phyloP scores from a whole-genome alignment of 2,888 invertebrate genomes.

The Leptinotarsa juncta region DNA sequence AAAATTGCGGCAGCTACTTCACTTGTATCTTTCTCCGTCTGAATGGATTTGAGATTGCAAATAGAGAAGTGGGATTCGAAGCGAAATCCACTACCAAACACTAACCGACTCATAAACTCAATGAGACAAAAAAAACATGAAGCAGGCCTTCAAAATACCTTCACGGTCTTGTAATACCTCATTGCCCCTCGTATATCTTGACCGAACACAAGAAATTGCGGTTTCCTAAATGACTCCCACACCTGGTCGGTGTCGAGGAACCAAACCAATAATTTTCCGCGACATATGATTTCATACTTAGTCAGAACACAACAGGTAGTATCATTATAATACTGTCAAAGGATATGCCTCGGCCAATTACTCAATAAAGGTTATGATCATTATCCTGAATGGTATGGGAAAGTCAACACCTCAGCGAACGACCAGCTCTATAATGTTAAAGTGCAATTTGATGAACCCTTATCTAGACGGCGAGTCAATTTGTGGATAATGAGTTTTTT shows the following conservation, averaged over 20 bases:
- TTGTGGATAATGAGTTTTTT: conserved; percentile 24
- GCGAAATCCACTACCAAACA: no score
- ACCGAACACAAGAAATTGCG: conserved; percentile 6
- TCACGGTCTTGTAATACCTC: not conserved
- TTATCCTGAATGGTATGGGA: conserved; percentile 47
- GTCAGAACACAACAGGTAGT: conserved; percentile 38
- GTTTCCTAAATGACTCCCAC: conserved; percentile 17
- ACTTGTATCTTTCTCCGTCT: no score
- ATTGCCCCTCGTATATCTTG: not conserved
- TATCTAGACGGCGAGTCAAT: conserved; percentile 17
- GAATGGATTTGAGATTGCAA: no score
- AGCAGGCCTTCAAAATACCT: not conserved
- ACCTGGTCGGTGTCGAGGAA: conserved; percentile 16
- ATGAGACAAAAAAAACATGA: not conserved
- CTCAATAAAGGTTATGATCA: conserved; percentile 51
- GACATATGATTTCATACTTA: conserved; percentile 40
- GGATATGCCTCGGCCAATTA: conserved; percentile 51
- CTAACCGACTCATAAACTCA: no score
- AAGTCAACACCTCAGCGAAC: conserved; percentile 40
- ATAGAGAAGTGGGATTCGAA: no score
- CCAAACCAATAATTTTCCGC: conserved; percentile 31
- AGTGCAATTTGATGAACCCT: conserved; percentile 24
- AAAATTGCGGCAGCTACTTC: no score
- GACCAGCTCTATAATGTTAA: conserved; percentile 19
- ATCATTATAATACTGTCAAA: conserved; percentile 45